phyloP scores from a whole-genome alignment of 2,113 vertebrate genomes.

The Cinclus mexicanus region DNA sequence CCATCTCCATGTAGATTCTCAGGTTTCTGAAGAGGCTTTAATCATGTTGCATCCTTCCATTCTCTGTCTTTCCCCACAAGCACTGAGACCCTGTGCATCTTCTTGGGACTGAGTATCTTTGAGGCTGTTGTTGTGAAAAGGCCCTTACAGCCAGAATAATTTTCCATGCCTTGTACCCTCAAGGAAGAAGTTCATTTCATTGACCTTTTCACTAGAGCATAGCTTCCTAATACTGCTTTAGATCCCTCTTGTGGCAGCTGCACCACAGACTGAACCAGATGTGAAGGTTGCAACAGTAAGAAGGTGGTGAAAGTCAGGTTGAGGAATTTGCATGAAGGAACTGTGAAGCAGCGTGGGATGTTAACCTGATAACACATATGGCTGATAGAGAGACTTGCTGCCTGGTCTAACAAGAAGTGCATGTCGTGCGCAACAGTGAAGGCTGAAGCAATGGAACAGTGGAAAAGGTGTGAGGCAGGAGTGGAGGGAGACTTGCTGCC shows the following conservation, averaged over 20 bases:
- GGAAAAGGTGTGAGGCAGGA: background rate
- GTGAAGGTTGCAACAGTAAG: background rate
- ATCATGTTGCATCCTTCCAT: background rate
- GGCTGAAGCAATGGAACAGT: background rate
- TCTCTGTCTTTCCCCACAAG: background rate
- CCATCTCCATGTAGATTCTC: background rate
- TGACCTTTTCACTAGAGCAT: background rate
- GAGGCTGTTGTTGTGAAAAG: background rate
- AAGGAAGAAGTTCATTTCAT: background rate
- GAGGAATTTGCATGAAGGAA: background rate
- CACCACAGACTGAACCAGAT: background rate
- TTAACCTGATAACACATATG: background rate
- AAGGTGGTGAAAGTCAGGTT: background rate
- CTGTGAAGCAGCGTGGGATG: accelerated
- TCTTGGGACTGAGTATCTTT: background rate
- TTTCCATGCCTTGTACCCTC: background rate
- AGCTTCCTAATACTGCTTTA: background rate
- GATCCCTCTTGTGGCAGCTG: background rate
- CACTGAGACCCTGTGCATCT: background rate
- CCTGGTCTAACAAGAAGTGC: background rate
- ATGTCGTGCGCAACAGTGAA: accelerated
- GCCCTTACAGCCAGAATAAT: background rate
- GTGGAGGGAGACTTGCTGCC: background rate
- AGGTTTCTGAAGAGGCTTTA: background rate
- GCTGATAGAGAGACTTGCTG: background rate